Evolutionary conservation across 2,888 invertebrate genomes (phyloP), one percentile per base, ranked within the genome.

Genomic region (Chaitophorus viminalis): DNA sequence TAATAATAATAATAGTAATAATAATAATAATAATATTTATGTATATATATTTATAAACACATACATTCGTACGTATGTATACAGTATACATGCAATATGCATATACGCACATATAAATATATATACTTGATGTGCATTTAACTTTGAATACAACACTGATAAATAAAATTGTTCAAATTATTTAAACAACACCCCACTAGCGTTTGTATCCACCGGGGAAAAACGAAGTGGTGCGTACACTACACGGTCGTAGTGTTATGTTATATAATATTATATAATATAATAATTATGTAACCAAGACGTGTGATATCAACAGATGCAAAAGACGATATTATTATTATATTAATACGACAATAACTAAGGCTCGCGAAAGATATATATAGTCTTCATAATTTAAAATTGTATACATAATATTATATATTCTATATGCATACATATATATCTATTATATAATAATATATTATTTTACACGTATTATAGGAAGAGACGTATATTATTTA

Each of bases 401-500:
- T 33, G 77, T 68, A 77, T 65, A n/a, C n/a, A n/a, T n/a, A n/a
- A n/a, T n/a, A n/a, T n/a, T n/a, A 77, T 52, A 85, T 46, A 65
- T 60, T 54, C 60, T 83, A 70, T n/a, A 75, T 36, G 54, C 74
- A 83, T 46, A 46, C 14, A 3, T 81, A 74, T 82, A 68, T 60
- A 39, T 65, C 39, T 84, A 65, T 31, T 33, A 31, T 70, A 31
- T 70, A 31, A 17, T 70, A 70, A 31, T 46, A n/a, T n/a, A n/a
- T n/a, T n/a, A n/a, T 68, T 72, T 82, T 78, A 86, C 83, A 83
- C 36, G 39, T 83, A 83, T 75, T 29, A 54, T 78, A 79, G 86
- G 86, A 86, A 86, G 86, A 86, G 72, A 86, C 78, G 78, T 72
- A 86, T 78, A 78, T 54, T 86, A 74, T 74, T n/a, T 87, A 87